Conservation (phyloP, 2,113 vertebrate genomes). For the Arizona elegans region DNA sequence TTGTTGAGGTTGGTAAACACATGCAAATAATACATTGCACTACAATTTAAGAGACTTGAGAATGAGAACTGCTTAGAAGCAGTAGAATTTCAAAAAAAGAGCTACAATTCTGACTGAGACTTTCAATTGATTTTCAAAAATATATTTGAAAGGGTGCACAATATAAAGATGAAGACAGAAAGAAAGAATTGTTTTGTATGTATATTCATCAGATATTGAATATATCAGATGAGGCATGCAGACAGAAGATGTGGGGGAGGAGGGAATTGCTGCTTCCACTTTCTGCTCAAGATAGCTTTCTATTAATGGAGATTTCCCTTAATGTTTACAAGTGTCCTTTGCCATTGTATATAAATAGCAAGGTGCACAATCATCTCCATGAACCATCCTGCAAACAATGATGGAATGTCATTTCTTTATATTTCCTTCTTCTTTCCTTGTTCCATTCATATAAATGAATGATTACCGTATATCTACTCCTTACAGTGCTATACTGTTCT, state of each 20-base stretch:
- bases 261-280: neutral
- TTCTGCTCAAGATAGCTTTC: neutral
- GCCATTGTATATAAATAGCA: neutral
- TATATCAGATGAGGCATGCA: neutral
- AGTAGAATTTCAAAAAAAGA: neutral
- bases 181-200: neutral
- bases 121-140: neutral
- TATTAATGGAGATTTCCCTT: neutral
- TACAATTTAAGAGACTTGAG: neutral
- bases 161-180: neutral
- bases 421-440: neutral
- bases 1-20: neutral
- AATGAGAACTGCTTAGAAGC: neutral
- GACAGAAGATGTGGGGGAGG: neutral
- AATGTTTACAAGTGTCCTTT: neutral
- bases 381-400: neutral
- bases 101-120: neutral
- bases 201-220: neutral
- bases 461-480: constrained; percentile 24
- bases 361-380: neutral
- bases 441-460: neutral
- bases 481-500: constrained; percentile 28
- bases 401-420: constrained; percentile 2
- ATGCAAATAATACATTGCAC: neutral
- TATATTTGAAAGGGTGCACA: neutral